Conservation (phyloP, 1,140 invertebrate genomes). For the Zaprionus camerounensis region DNA sequence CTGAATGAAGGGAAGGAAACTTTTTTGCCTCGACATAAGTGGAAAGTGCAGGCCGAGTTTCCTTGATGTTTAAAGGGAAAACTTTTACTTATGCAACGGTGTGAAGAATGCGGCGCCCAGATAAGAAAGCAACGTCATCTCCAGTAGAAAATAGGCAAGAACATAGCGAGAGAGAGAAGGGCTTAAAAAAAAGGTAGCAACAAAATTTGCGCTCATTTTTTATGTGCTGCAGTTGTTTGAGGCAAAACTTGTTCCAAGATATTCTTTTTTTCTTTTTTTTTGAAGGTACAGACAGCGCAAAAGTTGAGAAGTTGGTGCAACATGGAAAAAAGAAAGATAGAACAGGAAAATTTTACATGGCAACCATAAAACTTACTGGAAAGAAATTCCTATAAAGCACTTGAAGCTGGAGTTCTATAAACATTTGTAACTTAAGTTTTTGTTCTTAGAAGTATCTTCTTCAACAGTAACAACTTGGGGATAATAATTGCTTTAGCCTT, state of each 20-base stretch:
- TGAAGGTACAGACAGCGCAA: constrained; percentile 1
- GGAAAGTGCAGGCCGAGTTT: background rate
- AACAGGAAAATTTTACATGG: background rate
- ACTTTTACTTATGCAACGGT: constrained; percentile 34
- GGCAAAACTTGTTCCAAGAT: constrained; percentile 18
- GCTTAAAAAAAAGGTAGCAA: background rate
- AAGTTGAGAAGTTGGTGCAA: constrained; percentile 6
- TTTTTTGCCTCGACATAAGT: constrained; percentile 1
- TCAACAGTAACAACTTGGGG: background rate
- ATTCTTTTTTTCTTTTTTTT: constrained; percentile 9
- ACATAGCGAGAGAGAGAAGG: background rate
- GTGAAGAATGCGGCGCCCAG: constrained; percentile 34
- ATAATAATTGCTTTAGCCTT: background rate
- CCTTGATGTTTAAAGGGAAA: constrained; percentile 10
- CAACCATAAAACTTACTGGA: background rate
- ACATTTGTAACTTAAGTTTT: constrained; percentile 1
- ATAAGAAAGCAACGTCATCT: constrained; percentile 33
- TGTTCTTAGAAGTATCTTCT: background rate
- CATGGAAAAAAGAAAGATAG: background rate
- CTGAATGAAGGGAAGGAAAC: constrained; percentile 13
- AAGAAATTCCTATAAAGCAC: background rate
- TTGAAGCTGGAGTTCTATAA: background rate
- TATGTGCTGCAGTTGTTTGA: constrained; percentile 5
- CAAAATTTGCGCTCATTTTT: constrained; percentile 33
- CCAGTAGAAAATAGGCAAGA: constrained; percentile 19